Evolutionary conservation across 2,888 invertebrate species (phyloP), one percentile per base, ranked within the genome.

Genomic region (Epistrophella euchroma): DNA sequence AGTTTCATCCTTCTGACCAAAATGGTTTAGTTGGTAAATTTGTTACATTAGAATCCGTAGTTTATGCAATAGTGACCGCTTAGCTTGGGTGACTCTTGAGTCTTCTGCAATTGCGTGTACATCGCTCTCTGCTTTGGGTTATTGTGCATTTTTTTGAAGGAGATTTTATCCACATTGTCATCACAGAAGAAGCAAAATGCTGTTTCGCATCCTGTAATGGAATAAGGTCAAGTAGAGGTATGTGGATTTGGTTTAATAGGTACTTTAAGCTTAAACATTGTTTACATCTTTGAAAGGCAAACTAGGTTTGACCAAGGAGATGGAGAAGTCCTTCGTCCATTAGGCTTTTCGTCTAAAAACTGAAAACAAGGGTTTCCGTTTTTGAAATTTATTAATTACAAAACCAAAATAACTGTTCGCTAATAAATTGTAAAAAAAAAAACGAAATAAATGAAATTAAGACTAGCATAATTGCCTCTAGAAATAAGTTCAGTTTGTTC

Each of bases 61-160:
- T 79, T 58, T 71, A 72, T 75, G 58, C 71, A 43, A 71, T 50
- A 66, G 71, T 75, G 50, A 71, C 56, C 43, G 79, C 71, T 84
- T 71, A 71, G 79, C 71, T 50, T 25, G 74, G 66, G 19, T 75
- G 79, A 66, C 50, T 84, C 58, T 71, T 77, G 55, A 83, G 56
- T 74, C 60, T 55, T 43, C 56, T 84, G 74, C 78, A 84, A 75
- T 71, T 84, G 79, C 64, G 76, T 71, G 50, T 56, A 56, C 55
- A 55, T 7, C 7, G 32, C 5, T 64, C 2, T 32, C 11, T 35
- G 25, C 56, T 19, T 76, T 64, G 4, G 47, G 37, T 52, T 32
- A 47, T 82, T 58, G 58, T 76, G 62, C 28, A 28, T 17, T 13
- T 62, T 70, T 70, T 80, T 62, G 32, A 17, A 60, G 40, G 37